Evolutionary conservation across 2,888 invertebrate genomes (phyloP), one percentile per base, ranked within the genome.

Genomic region (Invenusta paracnida): DNA sequence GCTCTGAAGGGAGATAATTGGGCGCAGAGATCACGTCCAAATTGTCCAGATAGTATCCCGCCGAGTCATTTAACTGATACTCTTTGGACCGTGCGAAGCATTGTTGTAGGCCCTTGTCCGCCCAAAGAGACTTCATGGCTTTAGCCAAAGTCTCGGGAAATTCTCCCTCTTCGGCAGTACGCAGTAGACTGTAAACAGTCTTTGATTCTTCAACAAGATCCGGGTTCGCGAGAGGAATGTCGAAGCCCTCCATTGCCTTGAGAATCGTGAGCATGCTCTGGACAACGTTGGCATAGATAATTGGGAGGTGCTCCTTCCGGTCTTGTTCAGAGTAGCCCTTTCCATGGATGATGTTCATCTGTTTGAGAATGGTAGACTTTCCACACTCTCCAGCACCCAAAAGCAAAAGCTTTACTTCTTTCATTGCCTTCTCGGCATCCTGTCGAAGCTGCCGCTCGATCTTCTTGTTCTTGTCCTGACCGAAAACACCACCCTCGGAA

Each of bases 1-100:
- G 98, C 93, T 98, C 96, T 91, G 98, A 96, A 91, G 98, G 98
- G 93, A 99, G 94, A 94, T 98, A 99, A 94, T 94, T 94, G 27
- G 94, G 93, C 90, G 94, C 94, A 83, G 95, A 94, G 90, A 96
- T 95, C 89, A 96, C 94, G 91, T 96, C 96, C 90, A 96, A 92
- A 67, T 95, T 94, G 92, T 95, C 95, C 89, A 96, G 93, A 92
- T 96, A 96, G 93, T 96, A 96, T 87, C 95, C 95, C 88, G 96
- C 96, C 29, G 96, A 96, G 92, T 96, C 96, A 90, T 96, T 96
- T 83, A 96, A 92, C 91, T 96, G 91, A 88, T 91, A 92, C 86
- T 91, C 92, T 81, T 91, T 88, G 1, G 91, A 90, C 87, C 95
- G 92, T 23, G 92, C 89, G 90, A 95, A 95, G 91, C 95, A 95